These are phyloP conservation scores for Hydrolagus colliei DNA, from an alignment of 2,797 vertebrate genomes.

Conservation along the genomic window DNA sequence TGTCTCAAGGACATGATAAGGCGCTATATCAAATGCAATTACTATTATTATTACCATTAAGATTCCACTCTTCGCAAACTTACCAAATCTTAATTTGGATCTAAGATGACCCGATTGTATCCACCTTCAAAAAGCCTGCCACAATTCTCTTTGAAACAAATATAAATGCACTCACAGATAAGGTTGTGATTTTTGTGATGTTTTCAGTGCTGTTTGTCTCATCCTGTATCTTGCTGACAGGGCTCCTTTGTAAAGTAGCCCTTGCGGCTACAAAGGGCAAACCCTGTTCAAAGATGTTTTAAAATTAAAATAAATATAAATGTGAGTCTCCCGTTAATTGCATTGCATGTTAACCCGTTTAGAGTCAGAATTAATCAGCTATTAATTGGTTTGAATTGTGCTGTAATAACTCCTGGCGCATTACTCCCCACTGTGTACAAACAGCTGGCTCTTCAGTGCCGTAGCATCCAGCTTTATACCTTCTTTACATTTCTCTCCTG, in stretches of 20 bases:
- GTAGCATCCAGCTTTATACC: too few relatives aligned
- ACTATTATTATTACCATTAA: neutral
- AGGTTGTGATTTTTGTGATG: conserved; percentile 29
- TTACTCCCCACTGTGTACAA: neutral
- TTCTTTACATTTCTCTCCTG: too few relatives aligned
- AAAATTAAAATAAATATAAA: conserved; percentile 20
- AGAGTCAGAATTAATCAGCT: neutral
- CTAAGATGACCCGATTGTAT: neutral
- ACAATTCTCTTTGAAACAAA: conserved; percentile 10
- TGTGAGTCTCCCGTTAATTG: neutral
- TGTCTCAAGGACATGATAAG: too few relatives aligned
- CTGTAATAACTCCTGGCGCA: neutral
- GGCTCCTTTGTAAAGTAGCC: conserved; percentile 30
- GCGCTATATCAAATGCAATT: too few relatives aligned
- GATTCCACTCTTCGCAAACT: neutral
- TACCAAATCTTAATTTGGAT: conserved; percentile 13
- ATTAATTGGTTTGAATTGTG: neutral
- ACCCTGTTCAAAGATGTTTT: conserved; percentile 30
- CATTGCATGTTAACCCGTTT: neutral
- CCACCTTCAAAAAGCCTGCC: conserved; percentile 1
- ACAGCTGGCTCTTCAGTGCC: neutral
- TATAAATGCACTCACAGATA: conserved; percentile 31
- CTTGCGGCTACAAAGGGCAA: conserved; percentile 30
- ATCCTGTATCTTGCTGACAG: conserved; percentile 30
- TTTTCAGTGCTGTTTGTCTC: conserved; percentile 28